A percentile compares a stretch with the other conserved stretches of the same genome.
These are phyloP conservation scores for Limonius californicus DNA, from an alignment of 1,140 invertebrate species.

Conservation along the genomic window DNA sequence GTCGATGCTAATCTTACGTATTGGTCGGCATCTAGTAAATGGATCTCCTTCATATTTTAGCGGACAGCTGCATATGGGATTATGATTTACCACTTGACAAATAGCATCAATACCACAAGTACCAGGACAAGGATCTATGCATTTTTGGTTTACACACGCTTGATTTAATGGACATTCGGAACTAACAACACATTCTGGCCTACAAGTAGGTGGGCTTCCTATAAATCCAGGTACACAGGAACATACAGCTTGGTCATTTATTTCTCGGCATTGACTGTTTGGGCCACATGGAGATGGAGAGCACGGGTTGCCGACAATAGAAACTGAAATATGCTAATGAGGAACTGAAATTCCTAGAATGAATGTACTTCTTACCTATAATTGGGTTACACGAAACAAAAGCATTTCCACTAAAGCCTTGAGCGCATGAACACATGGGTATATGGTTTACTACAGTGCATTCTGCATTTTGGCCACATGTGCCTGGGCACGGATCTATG, in stretches of 20 bases:
- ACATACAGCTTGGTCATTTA: slow-evolving; percentile 54
- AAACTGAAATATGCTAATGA: background rate
- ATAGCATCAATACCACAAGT: slow-evolving; percentile 60
- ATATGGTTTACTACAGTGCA: slow-evolving; percentile 66
- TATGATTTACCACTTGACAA: slow-evolving; percentile 63
- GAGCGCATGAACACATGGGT: slow-evolving; percentile 62
- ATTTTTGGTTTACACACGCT: slow-evolving; percentile 65
- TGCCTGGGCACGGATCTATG: slow-evolving; percentile 58
- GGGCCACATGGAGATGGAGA: slow-evolving; percentile 63
- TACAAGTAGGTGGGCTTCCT: slow-evolving; percentile 59
- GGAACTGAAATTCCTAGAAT: no score
- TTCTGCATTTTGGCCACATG: slow-evolving; percentile 64
- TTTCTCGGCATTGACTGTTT: slow-evolving; percentile 68
- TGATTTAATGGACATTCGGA: slow-evolving; percentile 56
- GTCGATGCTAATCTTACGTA: slow-evolving; percentile 50
- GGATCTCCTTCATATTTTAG: slow-evolving; percentile 52
- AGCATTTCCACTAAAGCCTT: slow-evolving; percentile 67
- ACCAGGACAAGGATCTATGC: slow-evolving; percentile 63
- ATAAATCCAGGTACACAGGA: slow-evolving; percentile 57
- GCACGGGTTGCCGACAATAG: slow-evolving; percentile 52
- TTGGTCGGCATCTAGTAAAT: slow-evolving; percentile 52
- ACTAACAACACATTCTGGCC: slow-evolving; percentile 60
- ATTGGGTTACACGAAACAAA: slow-evolving; percentile 59
- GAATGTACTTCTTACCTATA: slow-evolving; percentile 50
- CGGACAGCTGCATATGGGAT: slow-evolving; percentile 56